Conservation (phyloP, 2,888 invertebrate genomes). For the Drosophila fulvimacula region DNA sequence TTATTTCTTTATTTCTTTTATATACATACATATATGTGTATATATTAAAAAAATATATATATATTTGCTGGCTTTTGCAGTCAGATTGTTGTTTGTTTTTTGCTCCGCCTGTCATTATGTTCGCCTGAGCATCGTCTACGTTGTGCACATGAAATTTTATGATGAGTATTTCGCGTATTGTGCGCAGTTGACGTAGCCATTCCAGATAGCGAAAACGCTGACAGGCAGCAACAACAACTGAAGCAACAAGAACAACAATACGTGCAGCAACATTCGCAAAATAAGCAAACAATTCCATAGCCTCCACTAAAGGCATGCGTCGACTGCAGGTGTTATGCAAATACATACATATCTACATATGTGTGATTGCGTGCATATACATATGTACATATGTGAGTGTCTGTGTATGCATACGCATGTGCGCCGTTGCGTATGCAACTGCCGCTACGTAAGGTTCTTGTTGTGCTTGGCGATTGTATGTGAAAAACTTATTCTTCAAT, state of each 20-base stretch:
- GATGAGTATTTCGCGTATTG: conserved; percentile 54
- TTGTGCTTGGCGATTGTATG: neutral
- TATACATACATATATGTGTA: neutral
- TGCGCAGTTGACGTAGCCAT: conserved; percentile 46
- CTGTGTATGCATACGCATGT: neutral
- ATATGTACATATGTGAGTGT: conserved; percentile 2
- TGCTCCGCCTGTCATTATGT: conserved; percentile 55
- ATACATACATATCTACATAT: conserved; percentile 7
- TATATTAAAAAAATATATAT: neutral
- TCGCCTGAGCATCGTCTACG: conserved; percentile 58
- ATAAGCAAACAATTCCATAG: conserved; percentile 18
- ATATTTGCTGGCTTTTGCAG: conserved; percentile 15
- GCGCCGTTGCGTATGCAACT: neutral
- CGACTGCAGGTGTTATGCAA: conserved; percentile 56
- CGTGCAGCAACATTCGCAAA: conserved; percentile 17
- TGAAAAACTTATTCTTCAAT: neutral
- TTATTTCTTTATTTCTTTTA: conserved; percentile 16
- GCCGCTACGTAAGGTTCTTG: neutral
- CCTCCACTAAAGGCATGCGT: conserved; percentile 12
- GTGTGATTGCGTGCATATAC: neutral
- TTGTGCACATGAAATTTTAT: conserved; percentile 80
- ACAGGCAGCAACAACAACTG: conserved; percentile 41
- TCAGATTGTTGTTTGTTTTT: conserved; percentile 2
- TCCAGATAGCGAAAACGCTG: conserved; percentile 52
- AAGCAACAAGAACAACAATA: conserved; percentile 19